These are phyloP conservation scores for Botrylloides violaceus DNA, from an alignment of 23 tunicate genomes.

Conservation along the genomic window DNA sequence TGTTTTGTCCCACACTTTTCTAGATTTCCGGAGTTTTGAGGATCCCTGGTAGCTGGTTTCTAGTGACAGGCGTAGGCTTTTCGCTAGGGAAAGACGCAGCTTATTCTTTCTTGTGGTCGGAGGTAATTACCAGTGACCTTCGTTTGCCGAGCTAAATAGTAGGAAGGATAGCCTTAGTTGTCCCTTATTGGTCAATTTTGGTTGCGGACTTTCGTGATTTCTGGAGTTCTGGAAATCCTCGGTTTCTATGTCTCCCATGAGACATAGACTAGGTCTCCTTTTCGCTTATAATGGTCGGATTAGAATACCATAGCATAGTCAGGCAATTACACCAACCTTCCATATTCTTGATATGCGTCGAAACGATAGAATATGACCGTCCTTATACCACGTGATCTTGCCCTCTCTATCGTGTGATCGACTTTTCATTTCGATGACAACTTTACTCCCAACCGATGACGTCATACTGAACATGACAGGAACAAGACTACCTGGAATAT, in stretches of 20 bases:
- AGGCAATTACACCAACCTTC: constrained; percentile 30
- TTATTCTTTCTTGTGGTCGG: too few relatives aligned
- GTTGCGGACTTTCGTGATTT: background rate
- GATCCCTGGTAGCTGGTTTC: background rate
- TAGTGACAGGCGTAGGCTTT: too few relatives aligned
- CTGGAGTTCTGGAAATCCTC: background rate
- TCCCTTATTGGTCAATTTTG: background rate
- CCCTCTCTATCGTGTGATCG: background rate
- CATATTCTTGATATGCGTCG: constrained; percentile 17
- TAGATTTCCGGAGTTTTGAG: background rate
- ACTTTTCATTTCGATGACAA: constrained; percentile 28
- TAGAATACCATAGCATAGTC: background rate
- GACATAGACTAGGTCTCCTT: background rate
- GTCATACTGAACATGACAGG: constrained; percentile 17
- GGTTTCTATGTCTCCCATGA: background rate
- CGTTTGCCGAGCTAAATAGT: too few relatives aligned
- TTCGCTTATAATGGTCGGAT: background rate
- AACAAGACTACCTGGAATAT: constrained; percentile 6
- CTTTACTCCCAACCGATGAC: constrained; percentile 21
- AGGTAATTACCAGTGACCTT: too few relatives aligned
- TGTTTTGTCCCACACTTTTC: background rate
- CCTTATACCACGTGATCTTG: constrained; percentile 31
- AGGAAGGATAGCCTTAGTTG: background rate
- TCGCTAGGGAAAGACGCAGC: too few relatives aligned
- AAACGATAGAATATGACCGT: constrained; percentile 15